phyloP scores from a whole-genome alignment of 2,888 invertebrate genomes.

The Caprella mutica region DNA sequence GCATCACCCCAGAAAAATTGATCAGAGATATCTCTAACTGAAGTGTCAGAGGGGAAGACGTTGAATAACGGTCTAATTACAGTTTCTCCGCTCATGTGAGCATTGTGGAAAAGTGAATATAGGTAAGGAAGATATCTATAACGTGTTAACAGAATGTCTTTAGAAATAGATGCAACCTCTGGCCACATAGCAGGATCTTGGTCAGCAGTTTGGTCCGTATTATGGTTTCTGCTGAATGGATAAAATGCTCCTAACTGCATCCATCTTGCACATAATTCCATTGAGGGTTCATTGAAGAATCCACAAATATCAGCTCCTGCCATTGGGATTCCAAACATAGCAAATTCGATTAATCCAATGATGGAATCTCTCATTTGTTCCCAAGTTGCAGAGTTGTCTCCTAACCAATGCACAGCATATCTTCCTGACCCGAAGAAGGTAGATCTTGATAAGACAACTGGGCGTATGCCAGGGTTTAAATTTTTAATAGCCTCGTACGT shows the following conservation, averaged over 20 bases:
- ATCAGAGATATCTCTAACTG: constrained; percentile 36
- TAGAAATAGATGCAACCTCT: constrained; percentile 33
- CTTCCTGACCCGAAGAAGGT: constrained; percentile 38
- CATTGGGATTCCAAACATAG: constrained; percentile 67
- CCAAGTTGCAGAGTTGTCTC: constrained; percentile 46
- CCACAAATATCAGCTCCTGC: constrained; percentile 56
- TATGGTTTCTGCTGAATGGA: constrained; percentile 18
- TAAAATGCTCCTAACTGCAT: constrained; percentile 41
- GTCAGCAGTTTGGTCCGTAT: constrained; percentile 4
- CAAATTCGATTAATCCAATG: constrained; percentile 52
- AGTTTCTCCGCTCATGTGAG: constrained; percentile 39
- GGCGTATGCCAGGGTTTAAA: constrained; percentile 17
- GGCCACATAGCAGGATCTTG: constrained; percentile 33
- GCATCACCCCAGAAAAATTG: constrained; percentile 42
- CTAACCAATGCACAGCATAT: constrained; percentile 72
- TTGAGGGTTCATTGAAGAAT: constrained; percentile 38
- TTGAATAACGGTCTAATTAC: constrained; percentile 40
- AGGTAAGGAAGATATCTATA: constrained; percentile 44
- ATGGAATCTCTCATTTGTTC: constrained; percentile 38
- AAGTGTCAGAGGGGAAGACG: constrained; percentile 37
- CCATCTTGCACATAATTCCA: constrained; percentile 46
- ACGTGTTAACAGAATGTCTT: constrained; percentile 36
- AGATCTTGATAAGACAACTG: constrained; percentile 32
- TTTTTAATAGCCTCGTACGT: constrained; percentile 25
- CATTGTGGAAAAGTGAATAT: constrained; percentile 43